phyloP scores from a whole-genome alignment of 2,113 vertebrate genomes.

The Strix aluco region DNA sequence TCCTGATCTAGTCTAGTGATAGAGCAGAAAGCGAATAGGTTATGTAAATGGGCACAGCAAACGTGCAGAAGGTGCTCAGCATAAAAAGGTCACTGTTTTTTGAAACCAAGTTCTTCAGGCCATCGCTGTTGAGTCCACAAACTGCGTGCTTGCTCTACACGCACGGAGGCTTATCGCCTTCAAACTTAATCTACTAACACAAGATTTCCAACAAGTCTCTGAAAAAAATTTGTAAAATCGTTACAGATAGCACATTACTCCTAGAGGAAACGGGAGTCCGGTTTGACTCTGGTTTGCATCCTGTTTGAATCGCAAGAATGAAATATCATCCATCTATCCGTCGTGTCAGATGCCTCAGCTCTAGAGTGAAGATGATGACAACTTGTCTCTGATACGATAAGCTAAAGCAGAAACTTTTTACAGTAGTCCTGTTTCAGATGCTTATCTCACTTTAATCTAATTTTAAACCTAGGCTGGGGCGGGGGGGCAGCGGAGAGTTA shows the following conservation, averaged over 20 bases:
- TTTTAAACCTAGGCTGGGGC: neutral
- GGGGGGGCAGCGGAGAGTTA: neutral
- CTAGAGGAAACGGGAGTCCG: neutral
- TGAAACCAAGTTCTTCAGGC: neutral
- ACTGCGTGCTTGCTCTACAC: rapidly evolving
- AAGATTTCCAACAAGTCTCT: neutral
- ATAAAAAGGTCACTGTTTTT: neutral
- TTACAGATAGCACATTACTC: neutral
- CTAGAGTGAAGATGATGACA: neutral
- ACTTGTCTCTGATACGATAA: neutral
- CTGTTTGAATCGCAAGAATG: neutral
- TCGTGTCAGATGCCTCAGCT: neutral
- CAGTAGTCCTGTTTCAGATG: neutral
- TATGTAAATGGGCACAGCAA: neutral
- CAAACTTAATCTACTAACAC: neutral
- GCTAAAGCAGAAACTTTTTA: neutral
- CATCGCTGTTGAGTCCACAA: neutral
- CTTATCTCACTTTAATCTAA: neutral
- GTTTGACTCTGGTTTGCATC: neutral
- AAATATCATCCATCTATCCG: rapidly evolving
- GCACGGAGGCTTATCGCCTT: neutral
- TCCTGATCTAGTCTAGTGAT: neutral
- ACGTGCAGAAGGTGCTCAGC: neutral
- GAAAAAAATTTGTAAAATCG: rapidly evolving
- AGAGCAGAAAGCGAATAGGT: neutral